These are phyloP conservation scores for Electrophaes corylata DNA, from an alignment of 2,888 invertebrate genomes.

Conservation along the genomic window DNA sequence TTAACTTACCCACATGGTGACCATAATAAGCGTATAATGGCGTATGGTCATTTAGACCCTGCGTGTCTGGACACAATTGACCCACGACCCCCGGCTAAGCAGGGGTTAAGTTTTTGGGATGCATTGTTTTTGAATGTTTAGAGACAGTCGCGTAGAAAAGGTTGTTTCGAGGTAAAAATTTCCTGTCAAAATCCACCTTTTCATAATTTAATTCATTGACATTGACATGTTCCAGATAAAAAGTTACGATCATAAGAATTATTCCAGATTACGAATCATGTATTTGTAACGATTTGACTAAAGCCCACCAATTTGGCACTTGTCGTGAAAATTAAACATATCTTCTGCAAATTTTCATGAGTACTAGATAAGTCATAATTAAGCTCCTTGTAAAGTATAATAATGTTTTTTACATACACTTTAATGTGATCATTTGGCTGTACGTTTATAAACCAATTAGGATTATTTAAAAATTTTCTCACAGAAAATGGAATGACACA, in stretches of 20 bases:
- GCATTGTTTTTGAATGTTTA: constrained; percentile 19
- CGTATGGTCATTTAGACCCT: constrained; percentile 31
- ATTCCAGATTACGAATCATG: no score
- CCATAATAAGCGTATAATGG: constrained; percentile 34
- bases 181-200: background rate
- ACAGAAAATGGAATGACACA: constrained; percentile 12
- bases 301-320: constrained; percentile 1
- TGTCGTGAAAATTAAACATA: background rate
- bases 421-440: background rate
- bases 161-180: background rate
- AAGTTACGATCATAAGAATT: no score
- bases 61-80: constrained; percentile 37
- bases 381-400: no score
- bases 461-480: constrained; percentile 3
- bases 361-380: no score
- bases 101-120: constrained; percentile 34
- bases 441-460: background rate
- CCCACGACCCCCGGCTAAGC: constrained; percentile 24
- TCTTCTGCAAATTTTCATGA: no score
- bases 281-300: constrained; percentile 3
- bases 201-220: no score
- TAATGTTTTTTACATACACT: no score
- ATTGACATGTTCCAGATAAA: no score
- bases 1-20: constrained; percentile 35
- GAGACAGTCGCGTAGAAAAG: constrained; percentile 9